Percentiles rank a stretch among this genome's conserved stretches.
These are phyloP conservation scores for Xiphias gladius DNA, from an alignment of 2,113 vertebrate genomes.

Conservation along the genomic window DNA sequence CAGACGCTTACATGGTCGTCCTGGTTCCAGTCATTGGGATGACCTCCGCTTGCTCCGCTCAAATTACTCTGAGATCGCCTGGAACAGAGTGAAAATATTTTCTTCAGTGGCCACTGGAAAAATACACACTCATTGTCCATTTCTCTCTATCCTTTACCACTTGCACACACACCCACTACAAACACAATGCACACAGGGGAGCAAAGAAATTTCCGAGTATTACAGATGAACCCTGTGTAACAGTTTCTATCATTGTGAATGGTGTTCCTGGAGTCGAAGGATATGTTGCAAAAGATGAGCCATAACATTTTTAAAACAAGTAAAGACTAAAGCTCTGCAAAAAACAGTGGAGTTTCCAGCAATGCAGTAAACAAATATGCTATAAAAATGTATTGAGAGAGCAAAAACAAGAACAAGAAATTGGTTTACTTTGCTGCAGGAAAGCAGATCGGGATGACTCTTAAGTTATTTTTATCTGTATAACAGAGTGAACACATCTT, in stretches of 20 bases:
- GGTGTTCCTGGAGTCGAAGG: constrained; percentile 5
- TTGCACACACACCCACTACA: not conserved
- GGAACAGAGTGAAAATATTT: constrained; percentile 46
- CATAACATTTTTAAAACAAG: not conserved
- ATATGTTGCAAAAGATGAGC: constrained; percentile 22
- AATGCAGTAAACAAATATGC: constrained; percentile 5
- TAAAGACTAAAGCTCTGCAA: not conserved
- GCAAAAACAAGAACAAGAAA: not conserved
- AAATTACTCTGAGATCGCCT: constrained; percentile 92
- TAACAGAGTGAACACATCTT: not conserved
- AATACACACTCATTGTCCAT: not conserved
- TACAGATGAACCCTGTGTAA: constrained; percentile 29
- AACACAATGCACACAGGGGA: constrained; percentile 18
- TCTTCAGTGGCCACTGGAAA: constrained; percentile 13
- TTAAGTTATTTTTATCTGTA: constrained; percentile 38
- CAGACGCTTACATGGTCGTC: constrained; percentile 88
- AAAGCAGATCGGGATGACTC: not conserved
- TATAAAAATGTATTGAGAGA: constrained; percentile 1
- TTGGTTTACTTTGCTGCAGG: not conserved
- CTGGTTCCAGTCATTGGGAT: constrained; percentile 90
- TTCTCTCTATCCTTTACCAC: not conserved
- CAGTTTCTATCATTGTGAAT: not conserved
- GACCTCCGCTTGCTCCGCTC: constrained; percentile 89
- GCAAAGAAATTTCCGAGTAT: not conserved
- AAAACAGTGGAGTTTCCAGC: not conserved